A percentile compares a stretch with the other conserved stretches of the same genome.
Conservation (phyloP, 2,113 vertebrate genomes). For the Alouatta palliata region DNA sequence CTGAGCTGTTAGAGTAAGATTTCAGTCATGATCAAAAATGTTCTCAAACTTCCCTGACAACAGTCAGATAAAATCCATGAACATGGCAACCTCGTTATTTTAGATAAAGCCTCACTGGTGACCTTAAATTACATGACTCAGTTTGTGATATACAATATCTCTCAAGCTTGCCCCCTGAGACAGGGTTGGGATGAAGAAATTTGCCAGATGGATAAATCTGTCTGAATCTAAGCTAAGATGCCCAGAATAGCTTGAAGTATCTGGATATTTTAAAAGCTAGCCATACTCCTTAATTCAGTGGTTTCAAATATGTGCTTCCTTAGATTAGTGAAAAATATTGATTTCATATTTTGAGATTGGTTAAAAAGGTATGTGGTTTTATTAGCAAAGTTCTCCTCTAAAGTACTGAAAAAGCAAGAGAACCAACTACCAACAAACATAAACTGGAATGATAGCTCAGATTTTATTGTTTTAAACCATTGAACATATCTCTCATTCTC, state of each 20-base stretch:
- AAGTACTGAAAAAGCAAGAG: not conserved
- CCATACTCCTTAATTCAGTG: slow-evolving; percentile 18
- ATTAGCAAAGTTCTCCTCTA: not conserved
- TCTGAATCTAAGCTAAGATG: not conserved
- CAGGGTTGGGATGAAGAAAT: not conserved
- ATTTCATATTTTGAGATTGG: slow-evolving; percentile 18
- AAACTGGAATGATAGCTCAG: not conserved
- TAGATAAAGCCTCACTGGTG: not conserved
- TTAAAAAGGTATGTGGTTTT: slow-evolving; percentile 37
- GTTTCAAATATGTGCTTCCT: slow-evolving; percentile 52
- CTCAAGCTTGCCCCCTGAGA: not conserved
- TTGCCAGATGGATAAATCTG: not conserved
- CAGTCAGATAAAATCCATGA: not conserved
- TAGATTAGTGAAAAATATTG: slow-evolving; percentile 54
- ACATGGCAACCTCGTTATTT: not conserved
- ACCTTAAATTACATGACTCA: not conserved
- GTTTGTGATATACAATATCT: not conserved
- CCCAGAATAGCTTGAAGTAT: slow-evolving; percentile 21
- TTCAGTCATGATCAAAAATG: not conserved
- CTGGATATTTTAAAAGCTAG: slow-evolving; percentile 27
- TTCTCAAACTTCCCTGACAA: not conserved
- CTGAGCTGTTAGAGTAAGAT: not conserved
- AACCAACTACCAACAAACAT: not conserved
- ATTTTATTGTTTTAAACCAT: not conserved
- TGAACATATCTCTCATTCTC: not conserved